Evolutionary conservation across 2,113 vertebrate species (phyloP).

Genomic region (Centropus bengalensis): DNA sequence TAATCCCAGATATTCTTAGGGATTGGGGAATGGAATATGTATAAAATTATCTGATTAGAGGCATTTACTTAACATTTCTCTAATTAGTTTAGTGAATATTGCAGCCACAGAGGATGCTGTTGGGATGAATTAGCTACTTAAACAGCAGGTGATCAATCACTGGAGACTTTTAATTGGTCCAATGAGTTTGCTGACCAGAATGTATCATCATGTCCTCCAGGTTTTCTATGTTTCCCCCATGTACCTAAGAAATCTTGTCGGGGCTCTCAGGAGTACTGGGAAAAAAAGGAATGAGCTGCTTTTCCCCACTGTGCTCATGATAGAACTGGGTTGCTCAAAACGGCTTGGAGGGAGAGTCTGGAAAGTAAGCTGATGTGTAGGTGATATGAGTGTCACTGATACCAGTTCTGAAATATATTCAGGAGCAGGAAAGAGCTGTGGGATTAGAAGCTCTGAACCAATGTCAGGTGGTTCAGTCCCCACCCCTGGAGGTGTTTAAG

Average conservation of each 20-base stretch:
- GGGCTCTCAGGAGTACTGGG: background rate
- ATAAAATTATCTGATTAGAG: constrained; percentile 16
- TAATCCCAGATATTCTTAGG: background rate
- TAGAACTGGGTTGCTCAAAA: background rate
- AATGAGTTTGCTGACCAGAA: background rate
- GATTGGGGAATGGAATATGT: background rate
- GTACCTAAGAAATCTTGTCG: background rate
- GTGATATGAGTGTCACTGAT: background rate
- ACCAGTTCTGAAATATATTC: background rate
- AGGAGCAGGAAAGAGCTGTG: background rate
- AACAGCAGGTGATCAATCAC: background rate
- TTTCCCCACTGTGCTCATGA: background rate
- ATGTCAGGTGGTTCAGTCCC: no score
- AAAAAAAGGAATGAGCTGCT: background rate
- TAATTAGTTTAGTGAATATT: constrained; percentile 1
- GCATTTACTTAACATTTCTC: constrained; percentile 36
- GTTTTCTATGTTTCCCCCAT: constrained; percentile 6
- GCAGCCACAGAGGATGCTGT: background rate
- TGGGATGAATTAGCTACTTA: constrained; percentile 40
- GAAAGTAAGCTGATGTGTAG: background rate
- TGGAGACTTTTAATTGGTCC: constrained; percentile 26
- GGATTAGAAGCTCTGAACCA: background rate
- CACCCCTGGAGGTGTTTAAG: no score
- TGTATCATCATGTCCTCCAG: background rate
- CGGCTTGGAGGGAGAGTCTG: background rate